Base-by-base conservation (phyloP, 1,140 invertebrate genomes). In the Caenorhabditis remanei region DNA sequence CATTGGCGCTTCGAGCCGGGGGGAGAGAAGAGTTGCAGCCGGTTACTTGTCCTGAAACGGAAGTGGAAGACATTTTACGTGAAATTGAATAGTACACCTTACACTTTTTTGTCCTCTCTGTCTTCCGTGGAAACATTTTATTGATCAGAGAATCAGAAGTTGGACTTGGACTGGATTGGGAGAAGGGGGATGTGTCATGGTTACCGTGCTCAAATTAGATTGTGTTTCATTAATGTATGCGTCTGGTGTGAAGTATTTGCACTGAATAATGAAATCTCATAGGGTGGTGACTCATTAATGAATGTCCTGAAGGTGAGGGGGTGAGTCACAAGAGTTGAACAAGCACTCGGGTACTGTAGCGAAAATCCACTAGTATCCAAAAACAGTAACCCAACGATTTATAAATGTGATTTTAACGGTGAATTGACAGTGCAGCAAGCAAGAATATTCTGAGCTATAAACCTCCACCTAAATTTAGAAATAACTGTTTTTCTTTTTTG, bases 31-130 rank as follows among this genome's bases (percentile, higher is more conserved):
- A n/a, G 24, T 46, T 50, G 65, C 19, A 21, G 46, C 46, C 71
- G 71, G 71, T 79, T 79, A 79, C 71, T 79, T 79, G 71, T 79
- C 71, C 71, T 79, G 71, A 79, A 79, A 79, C 71, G 71, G 71
- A 79, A 79, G 71, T 79, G 71, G 32, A 79, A 79, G 71, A 79
- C 43, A 79, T 79, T 32, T 32, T 32, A 50, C 71, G 71, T 79
- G 71, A 50, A 79, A 79, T 79, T 79, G 71, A 79, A 79, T 79
- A 79, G 71, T 79, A 79, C 71, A 53, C 8, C 8, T 16, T 13
- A n/a, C 24, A 13, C 16, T 41, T n/a, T 46, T 21, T 6, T 32
- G 41, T 46, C 65, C 50, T 53, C 56, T n/a, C 8, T n/a, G 1
- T 14, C 16, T 21, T n/a, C 16, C 13, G n/a, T 14, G 50, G 50